Percentiles rank a stretch among this genome's conserved stretches.
Evolutionary conservation across 2,113 vertebrate genomes (phyloP).

Genomic region (Hemiscyllium ocellatum): DNA sequence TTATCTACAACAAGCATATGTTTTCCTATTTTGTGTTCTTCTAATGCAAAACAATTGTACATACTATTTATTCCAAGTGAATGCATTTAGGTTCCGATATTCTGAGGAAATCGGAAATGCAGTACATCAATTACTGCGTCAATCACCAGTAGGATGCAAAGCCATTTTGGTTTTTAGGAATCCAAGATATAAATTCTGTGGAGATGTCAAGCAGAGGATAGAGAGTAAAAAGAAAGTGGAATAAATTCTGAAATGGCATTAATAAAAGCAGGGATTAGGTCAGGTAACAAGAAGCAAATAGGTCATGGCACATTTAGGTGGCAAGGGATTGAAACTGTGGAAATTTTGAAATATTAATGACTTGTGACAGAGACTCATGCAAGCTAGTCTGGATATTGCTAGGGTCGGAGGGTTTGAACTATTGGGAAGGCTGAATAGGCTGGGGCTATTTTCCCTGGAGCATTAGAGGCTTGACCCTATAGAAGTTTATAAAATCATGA

Average conservation of each 20-base stretch:
- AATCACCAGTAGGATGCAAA: not conserved
- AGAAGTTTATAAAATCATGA: too few species aligned
- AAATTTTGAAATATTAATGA: not conserved
- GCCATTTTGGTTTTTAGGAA: not conserved
- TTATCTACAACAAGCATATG: not conserved
- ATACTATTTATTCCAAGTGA: not conserved
- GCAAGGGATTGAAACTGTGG: not conserved
- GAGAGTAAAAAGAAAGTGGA: not conserved
- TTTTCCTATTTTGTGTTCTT: not conserved
- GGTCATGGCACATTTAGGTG: not conserved
- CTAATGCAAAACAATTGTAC: not conserved
- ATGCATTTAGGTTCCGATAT: not conserved
- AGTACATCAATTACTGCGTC: not conserved
- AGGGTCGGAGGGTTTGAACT: too few species aligned
- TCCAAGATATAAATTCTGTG: not conserved
- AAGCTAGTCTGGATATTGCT: not conserved
- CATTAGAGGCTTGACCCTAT: too few species aligned
- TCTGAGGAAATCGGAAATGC: not conserved
- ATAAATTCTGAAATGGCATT: not conserved
- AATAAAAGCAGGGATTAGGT: not conserved
- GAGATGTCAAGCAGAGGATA: not conserved
- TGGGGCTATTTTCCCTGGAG: too few species aligned
- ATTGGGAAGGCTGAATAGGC: too few species aligned
- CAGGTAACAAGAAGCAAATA: not conserved
- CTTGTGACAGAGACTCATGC: not conserved